Conservation (phyloP, 2,113 vertebrate genomes). For the Nematolebias whitei region DNA sequence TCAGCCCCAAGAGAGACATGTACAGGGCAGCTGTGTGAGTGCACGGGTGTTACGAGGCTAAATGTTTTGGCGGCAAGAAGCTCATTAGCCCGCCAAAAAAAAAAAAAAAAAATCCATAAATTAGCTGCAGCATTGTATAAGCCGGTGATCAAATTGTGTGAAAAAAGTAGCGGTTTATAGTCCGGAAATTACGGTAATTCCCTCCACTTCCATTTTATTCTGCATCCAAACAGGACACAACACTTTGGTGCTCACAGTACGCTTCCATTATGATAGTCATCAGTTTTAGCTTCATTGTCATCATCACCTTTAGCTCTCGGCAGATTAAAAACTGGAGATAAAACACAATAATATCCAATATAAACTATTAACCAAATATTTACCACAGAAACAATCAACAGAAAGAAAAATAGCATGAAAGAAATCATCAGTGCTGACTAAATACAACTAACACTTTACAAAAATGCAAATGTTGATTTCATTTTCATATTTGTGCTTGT, state of each 20-base stretch:
- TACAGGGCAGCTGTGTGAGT: no score
- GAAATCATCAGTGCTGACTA: slow-evolving; percentile 67
- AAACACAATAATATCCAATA: slow-evolving; percentile 67
- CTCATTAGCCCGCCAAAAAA: no score
- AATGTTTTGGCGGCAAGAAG: no score
- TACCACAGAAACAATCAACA: slow-evolving; percentile 72
- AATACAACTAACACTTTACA: slow-evolving; percentile 71
- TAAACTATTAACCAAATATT: slow-evolving; percentile 67
- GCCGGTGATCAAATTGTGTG: no score
- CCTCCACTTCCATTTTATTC: slow-evolving; percentile 29
- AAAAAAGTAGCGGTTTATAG: no score
- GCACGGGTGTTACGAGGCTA: no score
- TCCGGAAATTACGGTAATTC: no score
- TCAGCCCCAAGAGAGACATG: no score
- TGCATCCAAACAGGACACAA: slow-evolving; percentile 50
- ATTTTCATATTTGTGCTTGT: slow-evolving; percentile 75
- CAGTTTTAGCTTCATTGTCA: slow-evolving; percentile 53
- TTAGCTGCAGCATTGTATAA: no score
- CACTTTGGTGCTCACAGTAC: slow-evolving; percentile 73
- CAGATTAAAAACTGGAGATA: slow-evolving; percentile 62
- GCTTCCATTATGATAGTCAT: slow-evolving; percentile 60
- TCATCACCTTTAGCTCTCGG: slow-evolving; percentile 60
- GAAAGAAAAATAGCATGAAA: slow-evolving; percentile 66
- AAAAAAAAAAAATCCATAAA: no score
- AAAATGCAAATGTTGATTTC: slow-evolving; percentile 60